phyloP scores from a whole-genome alignment of 2,888 invertebrate species.

The Alloscopus bannaensis region DNA sequence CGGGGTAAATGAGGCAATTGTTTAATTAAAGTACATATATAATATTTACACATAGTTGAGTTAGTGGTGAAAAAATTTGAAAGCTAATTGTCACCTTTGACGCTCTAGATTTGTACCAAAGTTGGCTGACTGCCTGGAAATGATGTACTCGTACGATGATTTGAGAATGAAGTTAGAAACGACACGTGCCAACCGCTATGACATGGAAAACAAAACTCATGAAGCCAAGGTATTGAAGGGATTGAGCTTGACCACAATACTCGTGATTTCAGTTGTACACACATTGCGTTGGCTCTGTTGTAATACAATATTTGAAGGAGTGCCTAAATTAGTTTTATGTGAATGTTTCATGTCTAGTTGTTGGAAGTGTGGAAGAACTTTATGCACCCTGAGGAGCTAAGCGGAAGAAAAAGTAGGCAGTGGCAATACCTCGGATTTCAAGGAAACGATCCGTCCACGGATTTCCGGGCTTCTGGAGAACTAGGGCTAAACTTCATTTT shows the following conservation, averaged over 20 bases:
- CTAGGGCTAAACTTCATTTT: slow-evolving; percentile 94
- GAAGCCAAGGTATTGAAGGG: slow-evolving; percentile 67
- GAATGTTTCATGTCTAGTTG: slow-evolving; percentile 26
- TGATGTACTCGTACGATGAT: slow-evolving; percentile 63
- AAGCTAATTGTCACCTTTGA: too few species aligned
- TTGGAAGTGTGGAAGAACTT: slow-evolving; percentile 63
- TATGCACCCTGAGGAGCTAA: slow-evolving; percentile 85
- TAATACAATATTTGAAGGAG: too few species aligned
- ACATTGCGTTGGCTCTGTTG: slow-evolving; percentile 4
- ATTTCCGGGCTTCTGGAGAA: slow-evolving; percentile 98
- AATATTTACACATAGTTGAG: too few species aligned
- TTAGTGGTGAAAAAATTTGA: too few species aligned
- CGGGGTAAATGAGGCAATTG: too few species aligned
- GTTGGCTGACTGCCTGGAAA: slow-evolving; percentile 61
- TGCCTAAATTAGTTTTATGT: too few species aligned
- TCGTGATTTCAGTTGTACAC: too few species aligned
- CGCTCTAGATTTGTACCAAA: slow-evolving; percentile 60
- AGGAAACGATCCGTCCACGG: slow-evolving; percentile 98
- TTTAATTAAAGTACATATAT: too few species aligned
- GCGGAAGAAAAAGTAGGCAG: slow-evolving; percentile 88
- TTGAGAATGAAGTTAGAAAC: slow-evolving; percentile 57
- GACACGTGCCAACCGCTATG: slow-evolving; percentile 53
- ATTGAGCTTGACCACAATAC: too few species aligned
- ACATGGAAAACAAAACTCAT: slow-evolving; percentile 57
- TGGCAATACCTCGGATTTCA: slow-evolving; percentile 98